Conservation (phyloP, 2,797 vertebrate species). For the Channa striata region DNA sequence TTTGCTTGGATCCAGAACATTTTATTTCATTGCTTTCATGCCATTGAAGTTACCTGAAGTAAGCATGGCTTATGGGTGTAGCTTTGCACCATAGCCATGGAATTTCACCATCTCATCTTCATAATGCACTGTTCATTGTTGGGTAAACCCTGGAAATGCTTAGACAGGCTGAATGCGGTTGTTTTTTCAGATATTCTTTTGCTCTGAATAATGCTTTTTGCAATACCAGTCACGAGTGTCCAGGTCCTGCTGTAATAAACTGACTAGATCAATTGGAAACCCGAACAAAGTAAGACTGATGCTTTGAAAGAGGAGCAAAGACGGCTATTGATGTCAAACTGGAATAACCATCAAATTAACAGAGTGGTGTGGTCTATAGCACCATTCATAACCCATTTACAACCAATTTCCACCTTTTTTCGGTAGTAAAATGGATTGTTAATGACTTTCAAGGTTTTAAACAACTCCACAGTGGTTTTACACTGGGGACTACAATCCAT, state of each 20-base stretch:
- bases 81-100: slow-evolving; percentile 59
- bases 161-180: neutral
- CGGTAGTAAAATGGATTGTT: too few relatives aligned
- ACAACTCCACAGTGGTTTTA: too few relatives aligned
- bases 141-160: slow-evolving; percentile 11
- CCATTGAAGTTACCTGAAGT: slow-evolving; percentile 70
- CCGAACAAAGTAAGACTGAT: too few relatives aligned
- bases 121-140: slow-evolving; percentile 31
- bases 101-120: slow-evolving; percentile 37
- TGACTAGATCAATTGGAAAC: slow-evolving; percentile 1
- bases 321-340: too few relatives aligned
- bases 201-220: neutral
- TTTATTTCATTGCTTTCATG: slow-evolving; percentile 82
- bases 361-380: too few relatives aligned
- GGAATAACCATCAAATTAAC: too few relatives aligned
- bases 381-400: too few relatives aligned
- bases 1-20: slow-evolving; percentile 61
- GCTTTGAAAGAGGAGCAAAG: too few relatives aligned
- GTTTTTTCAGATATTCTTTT: slow-evolving; percentile 6
- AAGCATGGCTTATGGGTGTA: slow-evolving; percentile 82
- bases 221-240: neutral
- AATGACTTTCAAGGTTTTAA: too few relatives aligned
- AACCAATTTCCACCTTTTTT: too few relatives aligned
- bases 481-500: too few relatives aligned
- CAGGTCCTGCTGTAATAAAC: neutral